These are phyloP conservation scores for Drosophila kuntzei DNA, from an alignment of 2,888 invertebrate genomes.

Conservation along the genomic window DNA sequence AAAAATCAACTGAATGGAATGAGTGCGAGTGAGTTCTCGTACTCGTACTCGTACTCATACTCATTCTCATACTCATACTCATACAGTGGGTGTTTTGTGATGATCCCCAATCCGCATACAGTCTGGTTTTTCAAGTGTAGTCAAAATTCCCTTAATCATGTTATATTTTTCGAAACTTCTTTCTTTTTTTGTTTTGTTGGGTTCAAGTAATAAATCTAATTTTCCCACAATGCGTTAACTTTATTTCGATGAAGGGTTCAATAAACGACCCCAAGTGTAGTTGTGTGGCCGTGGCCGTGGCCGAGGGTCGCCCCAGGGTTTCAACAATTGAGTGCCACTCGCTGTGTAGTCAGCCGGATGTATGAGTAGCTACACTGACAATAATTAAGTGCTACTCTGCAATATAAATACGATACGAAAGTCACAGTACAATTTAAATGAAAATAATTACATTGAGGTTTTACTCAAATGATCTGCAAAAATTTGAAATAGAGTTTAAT, in stretches of 20 bases:
- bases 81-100: constrained; percentile 22
- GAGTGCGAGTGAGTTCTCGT: constrained; percentile 8
- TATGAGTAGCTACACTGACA: constrained; percentile 12
- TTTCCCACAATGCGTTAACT: constrained; percentile 50
- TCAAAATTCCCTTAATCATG: constrained; percentile 64
- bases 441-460: too few relatives aligned
- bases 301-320: constrained; percentile 29
- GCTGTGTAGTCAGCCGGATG: constrained; percentile 35
- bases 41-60: background rate
- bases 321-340: constrained; percentile 17
- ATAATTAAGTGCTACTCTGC: background rate
- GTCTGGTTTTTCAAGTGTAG: constrained; percentile 32
- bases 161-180: background rate
- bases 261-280: constrained; percentile 52
- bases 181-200: constrained; percentile 20
- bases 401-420: background rate
- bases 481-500: too few relatives aligned
- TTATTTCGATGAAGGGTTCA: constrained; percentile 50
- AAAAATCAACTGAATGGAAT: constrained; percentile 13
- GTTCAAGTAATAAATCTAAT: constrained; percentile 67
- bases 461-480: too few relatives aligned
- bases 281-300: constrained; percentile 25
- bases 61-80: background rate
- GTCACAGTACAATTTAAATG: background rate
- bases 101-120: constrained; percentile 14